Percentiles rank a stretch among this genome's conserved stretches.
Conservation (phyloP, 1,140 invertebrate genomes). For the Polypedilum pembai region DNA sequence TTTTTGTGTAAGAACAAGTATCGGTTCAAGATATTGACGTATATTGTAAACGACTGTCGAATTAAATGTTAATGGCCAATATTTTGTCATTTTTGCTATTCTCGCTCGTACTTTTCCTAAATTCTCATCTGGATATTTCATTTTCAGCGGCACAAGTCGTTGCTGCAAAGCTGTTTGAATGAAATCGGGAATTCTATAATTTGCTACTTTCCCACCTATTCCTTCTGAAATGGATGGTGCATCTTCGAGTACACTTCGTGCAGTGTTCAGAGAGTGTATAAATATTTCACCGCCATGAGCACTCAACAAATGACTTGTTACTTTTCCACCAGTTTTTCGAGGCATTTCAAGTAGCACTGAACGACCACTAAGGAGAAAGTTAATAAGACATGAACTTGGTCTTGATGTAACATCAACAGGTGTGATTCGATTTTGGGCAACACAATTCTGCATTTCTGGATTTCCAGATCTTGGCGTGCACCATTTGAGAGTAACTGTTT, state of each 20-base stretch:
- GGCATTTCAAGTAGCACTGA: conserved; percentile 94
- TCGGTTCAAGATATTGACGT: conserved; percentile 71
- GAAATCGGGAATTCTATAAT: conserved; percentile 84
- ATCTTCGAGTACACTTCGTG: conserved; percentile 84
- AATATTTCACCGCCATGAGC: conserved; percentile 94
- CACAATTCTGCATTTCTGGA: conserved; percentile 69
- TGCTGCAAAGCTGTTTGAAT: conserved; percentile 81
- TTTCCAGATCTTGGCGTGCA: conserved; percentile 83
- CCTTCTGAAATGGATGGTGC: conserved; percentile 92
- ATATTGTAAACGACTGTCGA: conserved; percentile 86
- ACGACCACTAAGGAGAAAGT: conserved; percentile 87
- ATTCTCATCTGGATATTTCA: conserved; percentile 40
- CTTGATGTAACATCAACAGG: conserved; percentile 92
- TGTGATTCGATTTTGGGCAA: conserved; percentile 80
- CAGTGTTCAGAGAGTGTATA: conserved; percentile 82
- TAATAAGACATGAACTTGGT: conserved; percentile 92
- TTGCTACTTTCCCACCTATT: conserved; percentile 83
- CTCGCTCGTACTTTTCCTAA: conserved; percentile 57
- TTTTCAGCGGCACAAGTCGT: conserved; percentile 61
- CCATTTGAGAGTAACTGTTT: conserved; percentile 86
- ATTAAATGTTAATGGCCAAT: conserved; percentile 89
- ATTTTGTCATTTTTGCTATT: conserved; percentile 71
- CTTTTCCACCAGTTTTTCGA: conserved; percentile 72
- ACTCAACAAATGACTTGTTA: conserved; percentile 86
- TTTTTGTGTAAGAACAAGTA: conserved; percentile 71